Evolutionary conservation across 1,140 invertebrate genomes (phyloP).

Genomic region (Neelides sp.): DNA sequence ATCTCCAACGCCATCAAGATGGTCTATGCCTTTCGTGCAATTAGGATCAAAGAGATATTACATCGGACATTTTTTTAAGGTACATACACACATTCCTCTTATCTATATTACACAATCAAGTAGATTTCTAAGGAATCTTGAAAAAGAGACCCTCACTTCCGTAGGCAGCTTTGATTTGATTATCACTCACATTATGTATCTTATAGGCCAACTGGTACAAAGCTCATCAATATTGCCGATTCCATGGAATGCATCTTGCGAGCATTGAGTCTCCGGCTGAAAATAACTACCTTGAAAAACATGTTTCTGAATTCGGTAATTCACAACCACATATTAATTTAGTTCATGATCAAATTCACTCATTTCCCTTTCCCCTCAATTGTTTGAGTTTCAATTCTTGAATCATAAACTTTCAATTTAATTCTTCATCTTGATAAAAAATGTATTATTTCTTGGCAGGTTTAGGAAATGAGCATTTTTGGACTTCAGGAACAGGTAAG

Average conservation of each 20-base stretch:
- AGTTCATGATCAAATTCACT: neutral
- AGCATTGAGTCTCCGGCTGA: slow-evolving; percentile 77
- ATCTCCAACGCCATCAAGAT: no score
- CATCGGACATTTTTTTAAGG: slow-evolving; percentile 81
- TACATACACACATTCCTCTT: slow-evolving; percentile 36
- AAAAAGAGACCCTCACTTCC: neutral
- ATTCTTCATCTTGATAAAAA: slow-evolving; percentile 13
- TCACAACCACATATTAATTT: slow-evolving; percentile 3
- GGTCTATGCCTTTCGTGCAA: slow-evolving; percentile 75
- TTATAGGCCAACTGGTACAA: slow-evolving; percentile 82
- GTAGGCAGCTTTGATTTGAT: neutral
- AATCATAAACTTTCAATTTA: neutral
- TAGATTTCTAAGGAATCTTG: neutral
- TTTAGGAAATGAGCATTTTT: slow-evolving; percentile 77
- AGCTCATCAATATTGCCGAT: slow-evolving; percentile 76
- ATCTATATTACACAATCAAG: neutral
- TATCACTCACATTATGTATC: slow-evolving; percentile 8
- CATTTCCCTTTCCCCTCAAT: slow-evolving; percentile 10
- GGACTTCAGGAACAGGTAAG: slow-evolving; percentile 81
- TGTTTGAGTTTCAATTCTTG: slow-evolving; percentile 17
- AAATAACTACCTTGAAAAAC: slow-evolving; percentile 70
- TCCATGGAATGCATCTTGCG: slow-evolving; percentile 80
- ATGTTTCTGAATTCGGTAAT: slow-evolving; percentile 64
- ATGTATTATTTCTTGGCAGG: slow-evolving; percentile 39
- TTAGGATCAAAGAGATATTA: slow-evolving; percentile 76